These are phyloP conservation scores for Aporrectodea caliginosa DNA, from an alignment of 1,140 invertebrate genomes.

Conservation along the genomic window DNA sequence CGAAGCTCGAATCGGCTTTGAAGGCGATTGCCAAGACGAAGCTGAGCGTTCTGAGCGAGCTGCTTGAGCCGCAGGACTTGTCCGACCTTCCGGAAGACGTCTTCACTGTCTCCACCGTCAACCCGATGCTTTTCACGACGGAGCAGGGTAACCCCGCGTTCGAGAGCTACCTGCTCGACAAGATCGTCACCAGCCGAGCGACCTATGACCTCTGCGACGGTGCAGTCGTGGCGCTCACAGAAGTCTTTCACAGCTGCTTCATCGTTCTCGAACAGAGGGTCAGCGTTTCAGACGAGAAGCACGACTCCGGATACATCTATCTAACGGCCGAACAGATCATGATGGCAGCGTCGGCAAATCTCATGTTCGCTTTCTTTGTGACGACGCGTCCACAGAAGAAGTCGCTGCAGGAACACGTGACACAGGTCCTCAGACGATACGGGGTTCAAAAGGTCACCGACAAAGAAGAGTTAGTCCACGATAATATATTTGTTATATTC, in stretches of 20 bases:
- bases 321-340: constrained; percentile 51
- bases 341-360: constrained; percentile 45
- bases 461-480: constrained; percentile 45
- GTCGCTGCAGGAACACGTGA: constrained; percentile 47
- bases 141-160: constrained; percentile 43
- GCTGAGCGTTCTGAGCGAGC: constrained; percentile 33
- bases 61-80: constrained; percentile 37
- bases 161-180: constrained; percentile 46
- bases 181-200: constrained; percentile 41
- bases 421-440: constrained; percentile 45
- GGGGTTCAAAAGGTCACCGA: constrained; percentile 45
- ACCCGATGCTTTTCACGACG: constrained; percentile 41
- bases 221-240: constrained; percentile 47
- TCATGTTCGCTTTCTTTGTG: constrained; percentile 49
- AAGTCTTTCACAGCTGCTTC: constrained; percentile 53
- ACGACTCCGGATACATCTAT: constrained; percentile 53
- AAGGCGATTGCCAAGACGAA: constrained; percentile 39
- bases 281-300: constrained; percentile 37
- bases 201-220: constrained; percentile 39
- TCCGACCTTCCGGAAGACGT: constrained; percentile 39
- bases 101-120: constrained; percentile 42
- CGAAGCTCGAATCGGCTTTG: constrained; percentile 48
- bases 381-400: constrained; percentile 48
- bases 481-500: no score
- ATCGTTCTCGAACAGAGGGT: constrained; percentile 50